Conservation (phyloP, 2,797 vertebrate species). For the Molossus molossus region DNA sequence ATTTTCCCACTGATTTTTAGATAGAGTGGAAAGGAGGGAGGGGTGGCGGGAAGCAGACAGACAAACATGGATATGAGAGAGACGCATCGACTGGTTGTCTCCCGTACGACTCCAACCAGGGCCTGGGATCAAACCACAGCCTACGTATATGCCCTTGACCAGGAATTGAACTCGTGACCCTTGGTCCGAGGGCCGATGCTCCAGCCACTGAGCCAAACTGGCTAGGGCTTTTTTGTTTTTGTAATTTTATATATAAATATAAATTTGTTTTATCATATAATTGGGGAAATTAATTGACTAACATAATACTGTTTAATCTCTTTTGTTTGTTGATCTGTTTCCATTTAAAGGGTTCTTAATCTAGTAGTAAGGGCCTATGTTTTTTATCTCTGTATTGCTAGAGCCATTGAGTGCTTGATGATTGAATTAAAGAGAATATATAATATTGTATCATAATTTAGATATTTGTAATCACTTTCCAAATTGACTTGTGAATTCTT, state of each 20-base stretch:
- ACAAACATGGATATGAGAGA: too few species aligned
- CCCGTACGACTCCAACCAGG: too few species aligned
- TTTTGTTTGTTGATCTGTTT: background rate
- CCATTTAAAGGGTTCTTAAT: slow-evolving; percentile 38
- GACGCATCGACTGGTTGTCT: too few species aligned
- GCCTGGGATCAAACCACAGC: too few species aligned
- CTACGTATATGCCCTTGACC: too few species aligned
- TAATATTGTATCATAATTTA: slow-evolving; percentile 35
- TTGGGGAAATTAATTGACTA: slow-evolving; percentile 24
- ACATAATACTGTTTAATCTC: background rate
- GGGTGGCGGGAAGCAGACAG: too few species aligned
- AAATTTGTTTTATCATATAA: background rate
- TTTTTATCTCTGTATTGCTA: background rate
- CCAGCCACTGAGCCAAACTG: too few species aligned
- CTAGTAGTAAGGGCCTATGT: background rate
- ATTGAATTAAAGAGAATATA: slow-evolving; percentile 47
- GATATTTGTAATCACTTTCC: slow-evolving; percentile 63
- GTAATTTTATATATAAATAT: background rate
- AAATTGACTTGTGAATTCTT: slow-evolving; percentile 36
- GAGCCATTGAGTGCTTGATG: background rate
- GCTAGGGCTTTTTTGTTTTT: too few species aligned
- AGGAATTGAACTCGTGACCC: too few species aligned
- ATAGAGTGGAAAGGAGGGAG: too few species aligned
- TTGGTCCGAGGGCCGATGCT: too few species aligned
- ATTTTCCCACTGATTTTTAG: too few species aligned